Conservation (phyloP, 1,140 invertebrate species). For the Listronotus bonariensis region DNA sequence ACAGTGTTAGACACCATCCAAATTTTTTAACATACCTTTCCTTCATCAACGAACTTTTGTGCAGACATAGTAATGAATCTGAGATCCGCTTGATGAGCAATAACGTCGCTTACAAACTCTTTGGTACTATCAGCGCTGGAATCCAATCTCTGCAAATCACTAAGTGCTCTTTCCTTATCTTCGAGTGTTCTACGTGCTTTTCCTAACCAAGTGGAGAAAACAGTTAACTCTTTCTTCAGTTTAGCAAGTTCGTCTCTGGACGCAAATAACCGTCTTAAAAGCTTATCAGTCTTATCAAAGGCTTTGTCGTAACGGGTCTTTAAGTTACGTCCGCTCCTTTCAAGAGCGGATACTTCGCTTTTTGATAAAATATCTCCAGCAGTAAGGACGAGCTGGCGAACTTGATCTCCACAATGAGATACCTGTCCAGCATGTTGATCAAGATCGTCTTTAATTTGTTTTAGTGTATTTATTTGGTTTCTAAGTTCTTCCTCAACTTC, state of each 20-base stretch:
- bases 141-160: conserved; percentile 74
- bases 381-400: conserved; percentile 86
- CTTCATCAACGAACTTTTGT: conserved; percentile 93
- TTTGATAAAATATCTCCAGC: conserved; percentile 87
- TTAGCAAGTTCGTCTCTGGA: conserved; percentile 88
- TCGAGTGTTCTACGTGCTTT: conserved; percentile 77
- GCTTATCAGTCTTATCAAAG: conserved; percentile 75
- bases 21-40: conserved; percentile 64
- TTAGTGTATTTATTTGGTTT: conserved; percentile 87
- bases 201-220: conserved; percentile 85
- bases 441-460: conserved; percentile 90
- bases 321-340: conserved; percentile 80
- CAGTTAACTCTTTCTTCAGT: conserved; percentile 76
- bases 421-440: conserved; percentile 85
- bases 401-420: conserved; percentile 86
- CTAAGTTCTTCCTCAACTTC: conserved; percentile 87
- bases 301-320: conserved; percentile 85
- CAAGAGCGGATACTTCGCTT: conserved; percentile 84
- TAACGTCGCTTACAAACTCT: conserved; percentile 91
- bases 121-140: conserved; percentile 75
- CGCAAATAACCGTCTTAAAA: conserved; percentile 74
- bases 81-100: conserved; percentile 91
- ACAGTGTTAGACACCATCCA: not conserved
- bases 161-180: conserved; percentile 83
- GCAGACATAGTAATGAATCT: conserved; percentile 93